Conservation (phyloP, 2,113 vertebrate species). For the Corythornis madagascariensis region DNA sequence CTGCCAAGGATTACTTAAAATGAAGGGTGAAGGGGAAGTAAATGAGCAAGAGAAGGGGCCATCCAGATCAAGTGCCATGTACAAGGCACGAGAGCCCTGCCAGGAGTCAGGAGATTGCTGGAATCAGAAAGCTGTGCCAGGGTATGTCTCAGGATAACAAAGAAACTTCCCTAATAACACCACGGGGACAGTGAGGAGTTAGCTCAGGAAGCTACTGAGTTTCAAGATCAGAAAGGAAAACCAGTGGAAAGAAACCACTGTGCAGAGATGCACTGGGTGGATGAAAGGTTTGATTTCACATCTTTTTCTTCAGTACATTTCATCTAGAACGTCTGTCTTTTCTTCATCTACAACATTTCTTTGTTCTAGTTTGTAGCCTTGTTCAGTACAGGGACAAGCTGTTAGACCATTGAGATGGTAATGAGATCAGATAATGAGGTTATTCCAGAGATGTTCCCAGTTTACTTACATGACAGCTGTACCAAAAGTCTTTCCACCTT, state of each 20-base stretch:
- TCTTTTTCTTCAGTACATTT: background rate
- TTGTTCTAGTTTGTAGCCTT: background rate
- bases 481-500: background rate
- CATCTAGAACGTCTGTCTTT: background rate
- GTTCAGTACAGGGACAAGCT: background rate
- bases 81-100: background rate
- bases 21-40: background rate
- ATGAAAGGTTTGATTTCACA: background rate
- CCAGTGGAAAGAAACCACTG: background rate
- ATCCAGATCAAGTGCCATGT: background rate
- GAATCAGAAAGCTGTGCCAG: background rate
- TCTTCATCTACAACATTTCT: background rate
- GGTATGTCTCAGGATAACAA: rapidly evolving
- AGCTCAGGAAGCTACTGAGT: background rate
- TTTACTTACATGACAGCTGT: background rate
- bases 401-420: background rate
- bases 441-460: background rate
- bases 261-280: background rate
- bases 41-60: background rate
- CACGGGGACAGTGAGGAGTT: background rate
- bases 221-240: background rate
- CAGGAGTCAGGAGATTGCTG: background rate
- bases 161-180: background rate
- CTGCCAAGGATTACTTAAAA: background rate
- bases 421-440: background rate